These are phyloP conservation scores for Drosophila crucigera DNA, from an alignment of 2,888 invertebrate genomes.

Conservation along the genomic window DNA sequence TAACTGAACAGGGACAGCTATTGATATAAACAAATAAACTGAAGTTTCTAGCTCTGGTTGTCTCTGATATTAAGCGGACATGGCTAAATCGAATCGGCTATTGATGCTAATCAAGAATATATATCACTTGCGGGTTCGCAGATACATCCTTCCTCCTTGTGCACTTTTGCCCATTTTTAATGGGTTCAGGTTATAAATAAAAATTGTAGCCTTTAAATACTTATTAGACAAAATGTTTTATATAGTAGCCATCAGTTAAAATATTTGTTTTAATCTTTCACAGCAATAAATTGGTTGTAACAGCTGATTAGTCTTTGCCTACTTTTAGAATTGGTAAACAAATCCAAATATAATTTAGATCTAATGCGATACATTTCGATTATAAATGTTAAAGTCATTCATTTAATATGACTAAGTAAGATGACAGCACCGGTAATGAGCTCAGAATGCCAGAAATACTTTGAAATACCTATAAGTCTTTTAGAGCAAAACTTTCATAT, in stretches of 20 bases:
- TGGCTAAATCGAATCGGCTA: too few relatives aligned
- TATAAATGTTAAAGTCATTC: background rate
- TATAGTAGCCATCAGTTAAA: too few relatives aligned
- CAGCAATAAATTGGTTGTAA: too few relatives aligned
- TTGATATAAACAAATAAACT: background rate
- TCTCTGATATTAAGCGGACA: too few relatives aligned
- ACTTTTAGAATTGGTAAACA: background rate
- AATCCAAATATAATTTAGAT: background rate
- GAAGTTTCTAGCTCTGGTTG: background rate
- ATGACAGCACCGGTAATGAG: slow-evolving; percentile 48
- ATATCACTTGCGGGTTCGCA: background rate
- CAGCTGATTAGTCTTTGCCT: background rate
- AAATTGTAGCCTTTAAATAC: background rate
- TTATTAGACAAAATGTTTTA: background rate
- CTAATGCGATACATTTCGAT: background rate
- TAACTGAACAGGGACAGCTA: background rate
- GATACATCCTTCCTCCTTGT: background rate
- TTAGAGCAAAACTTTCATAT: slow-evolving; percentile 36
- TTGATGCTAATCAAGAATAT: background rate
- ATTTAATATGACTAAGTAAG: slow-evolving; percentile 36
- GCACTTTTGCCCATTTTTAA: background rate
- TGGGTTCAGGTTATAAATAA: background rate
- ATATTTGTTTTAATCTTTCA: background rate
- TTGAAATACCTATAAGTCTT: background rate
- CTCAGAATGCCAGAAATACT: slow-evolving; percentile 33